Evolutionary conservation across 1,140 invertebrate genomes (phyloP), one percentile per base, ranked within the genome.

Genomic region (Hyphantria cunea): DNA sequence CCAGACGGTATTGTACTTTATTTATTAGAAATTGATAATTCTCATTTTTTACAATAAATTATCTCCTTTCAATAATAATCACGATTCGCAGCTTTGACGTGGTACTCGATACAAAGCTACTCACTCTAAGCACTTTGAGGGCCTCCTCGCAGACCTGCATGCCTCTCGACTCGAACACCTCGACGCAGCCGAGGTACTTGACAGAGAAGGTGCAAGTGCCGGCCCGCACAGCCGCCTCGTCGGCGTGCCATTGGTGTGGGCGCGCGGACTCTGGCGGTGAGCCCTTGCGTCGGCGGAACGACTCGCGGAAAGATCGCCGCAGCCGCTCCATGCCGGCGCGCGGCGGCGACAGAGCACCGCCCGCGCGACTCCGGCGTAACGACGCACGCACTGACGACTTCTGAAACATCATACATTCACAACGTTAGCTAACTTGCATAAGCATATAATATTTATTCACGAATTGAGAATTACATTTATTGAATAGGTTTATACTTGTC

Each of bases 61-160:
- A n/a, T n/a, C n/a, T n/a, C n/a, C n/a, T n/a, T n/a, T n/a, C n/a
- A 25, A 25, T 5, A 5, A 25, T 25, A 25, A 3, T 25, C 17
- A 25, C 17, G 17, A 25, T 25, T 25, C 17, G 17, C 17, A 25
- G 5, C 17, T 25, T 25, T 25, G 17, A 25, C 17, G 17, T 5
- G 17, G 17, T 25, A 25, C 17, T 25, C 17, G 5, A 3, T 5
- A 25, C 17, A 25, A 25, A 5, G 17, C 5, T 25, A 92, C 94
- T 94, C 91, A 97, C 96, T 91, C 96, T 92, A 48, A 98, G 91
- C 55, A 97, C 96, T 93, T 99, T 99, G 37, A 99, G 93, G 14
- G 99, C 99, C 91, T 99, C 98, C 91, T 99, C 99, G 92, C 99
- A 99, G 37, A 99, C 97, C 91, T 99, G 97, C 98, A 99, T 99